phyloP scores from a whole-genome alignment of 2,797 vertebrate genomes.

The Leptatherina wallacei region DNA sequence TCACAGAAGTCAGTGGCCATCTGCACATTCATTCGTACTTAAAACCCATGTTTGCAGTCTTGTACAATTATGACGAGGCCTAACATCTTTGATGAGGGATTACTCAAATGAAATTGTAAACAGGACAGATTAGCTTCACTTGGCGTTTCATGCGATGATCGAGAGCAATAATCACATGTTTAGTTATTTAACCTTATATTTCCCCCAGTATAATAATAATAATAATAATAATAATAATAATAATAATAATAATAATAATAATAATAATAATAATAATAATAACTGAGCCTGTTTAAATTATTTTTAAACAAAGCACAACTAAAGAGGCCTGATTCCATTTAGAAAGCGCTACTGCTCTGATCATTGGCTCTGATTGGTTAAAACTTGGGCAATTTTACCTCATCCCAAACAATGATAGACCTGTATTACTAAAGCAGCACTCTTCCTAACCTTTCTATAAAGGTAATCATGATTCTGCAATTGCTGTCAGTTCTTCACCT shows the following conservation, averaged over 20 bases:
- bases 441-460: neutral
- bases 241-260: no score
- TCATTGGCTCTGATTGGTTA: conserved; percentile 49
- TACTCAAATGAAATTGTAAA: conserved; percentile 25
- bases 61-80: conserved; percentile 39
- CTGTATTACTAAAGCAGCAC: conserved; percentile 8
- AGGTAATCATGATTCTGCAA: neutral
- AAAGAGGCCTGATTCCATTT: neutral
- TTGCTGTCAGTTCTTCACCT: conserved; percentile 86
- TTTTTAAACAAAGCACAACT: neutral
- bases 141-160: neutral
- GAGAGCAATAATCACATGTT: neutral
- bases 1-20: neutral
- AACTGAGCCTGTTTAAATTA: neutral
- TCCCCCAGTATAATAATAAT: no score
- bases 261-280: no score
- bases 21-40: conserved; percentile 52
- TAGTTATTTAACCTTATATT: neutral
- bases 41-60: conserved; percentile 30
- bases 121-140: conserved; percentile 25
- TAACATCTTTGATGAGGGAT: conserved; percentile 23
- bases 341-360: conserved; percentile 15
- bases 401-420: conserved; percentile 20
- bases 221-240: no score
- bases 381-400: conserved; percentile 48